These are phyloP conservation scores for Phalangium opilio DNA, from an alignment of 2,888 invertebrate species.

Conservation along the genomic window DNA sequence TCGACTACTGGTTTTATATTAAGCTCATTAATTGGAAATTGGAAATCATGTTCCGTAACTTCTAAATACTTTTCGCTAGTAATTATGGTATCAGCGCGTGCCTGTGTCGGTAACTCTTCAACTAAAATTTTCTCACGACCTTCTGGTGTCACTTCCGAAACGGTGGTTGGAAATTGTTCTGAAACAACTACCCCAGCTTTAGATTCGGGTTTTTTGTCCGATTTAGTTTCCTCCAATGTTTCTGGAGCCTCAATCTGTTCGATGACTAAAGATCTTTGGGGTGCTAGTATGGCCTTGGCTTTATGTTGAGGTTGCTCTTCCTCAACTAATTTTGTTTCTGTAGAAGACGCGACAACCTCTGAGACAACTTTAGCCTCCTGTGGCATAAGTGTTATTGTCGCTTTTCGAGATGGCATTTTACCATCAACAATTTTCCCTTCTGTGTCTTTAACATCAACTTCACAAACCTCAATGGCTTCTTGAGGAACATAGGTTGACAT, in stretches of 20 bases:
- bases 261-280: neutral
- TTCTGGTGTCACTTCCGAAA: neutral
- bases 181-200: slow-evolving; percentile 1
- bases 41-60: no score
- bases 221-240: neutral
- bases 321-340: neutral
- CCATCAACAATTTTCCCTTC: slow-evolving; percentile 3
- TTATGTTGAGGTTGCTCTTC: neutral
- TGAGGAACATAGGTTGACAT: slow-evolving; percentile 1
- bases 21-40: no score
- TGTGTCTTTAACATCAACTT: slow-evolving; percentile 4
- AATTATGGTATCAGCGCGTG: no score
- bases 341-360: neutral
- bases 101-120: neutral
- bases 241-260: slow-evolving; percentile 1
- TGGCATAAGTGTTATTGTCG: neutral
- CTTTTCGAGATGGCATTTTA: neutral
- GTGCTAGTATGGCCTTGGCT: neutral
- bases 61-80: no score
- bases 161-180: neutral
- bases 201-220: neutral
- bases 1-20: no score
- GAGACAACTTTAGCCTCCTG: neutral
- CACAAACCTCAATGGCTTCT: slow-evolving; percentile 11
- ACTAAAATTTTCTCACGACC: neutral